Base-by-base conservation (phyloP, 2,797 vertebrate genomes). In the Molossus alvarezi region DNA sequence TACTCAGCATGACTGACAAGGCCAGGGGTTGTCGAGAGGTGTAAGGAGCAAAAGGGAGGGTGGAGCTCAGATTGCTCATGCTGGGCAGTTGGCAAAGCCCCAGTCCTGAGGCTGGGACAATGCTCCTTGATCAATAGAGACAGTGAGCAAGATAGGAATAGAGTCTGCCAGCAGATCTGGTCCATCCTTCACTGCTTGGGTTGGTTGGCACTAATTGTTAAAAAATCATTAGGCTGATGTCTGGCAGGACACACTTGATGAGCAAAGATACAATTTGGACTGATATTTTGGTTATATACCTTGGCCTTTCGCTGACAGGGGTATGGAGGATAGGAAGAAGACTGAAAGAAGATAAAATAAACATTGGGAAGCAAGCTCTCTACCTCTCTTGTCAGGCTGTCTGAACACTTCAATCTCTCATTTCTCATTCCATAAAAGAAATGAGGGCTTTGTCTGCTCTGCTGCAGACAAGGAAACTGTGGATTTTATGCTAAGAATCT, bases 1-100 rank as follows among this genome's bases (percentile, higher is more conserved):
- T 9, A 37, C 96, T 77, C 97, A 97, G 97, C 96, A 90, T 55
- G 97, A 82, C 93, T 96, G 97, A 97, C 95, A 97, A 85, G 92
- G 91, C 89, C 86, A 94, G 95, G 90, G 95, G 95, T 96, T 92
- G 96, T 79, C 0, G 84, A 95, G 92, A 93, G 83, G 83, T 13
- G 7, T 48, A 41, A 48, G 72, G 69, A 96, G 86, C 65, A 83
- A 81, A 81, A 85, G 73, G n/a, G 82, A 95, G 76, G 94, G 95
- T 7, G 96, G 96, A 94, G 79, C 86, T 96, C 97, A 82, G 82
- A 64, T 97, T 91, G 58, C 65, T 92, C 97, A 25, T 20, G 87
- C 97, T 94, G 95, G 62, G 95, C 27, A 10, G 45, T 96, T 98
- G 97, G 97, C 97, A 96, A 62, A 93, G 85, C 18, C 45, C 57